Base-by-base conservation (phyloP, 2,888 invertebrate genomes). In the Rhodophaea formosa region DNA sequence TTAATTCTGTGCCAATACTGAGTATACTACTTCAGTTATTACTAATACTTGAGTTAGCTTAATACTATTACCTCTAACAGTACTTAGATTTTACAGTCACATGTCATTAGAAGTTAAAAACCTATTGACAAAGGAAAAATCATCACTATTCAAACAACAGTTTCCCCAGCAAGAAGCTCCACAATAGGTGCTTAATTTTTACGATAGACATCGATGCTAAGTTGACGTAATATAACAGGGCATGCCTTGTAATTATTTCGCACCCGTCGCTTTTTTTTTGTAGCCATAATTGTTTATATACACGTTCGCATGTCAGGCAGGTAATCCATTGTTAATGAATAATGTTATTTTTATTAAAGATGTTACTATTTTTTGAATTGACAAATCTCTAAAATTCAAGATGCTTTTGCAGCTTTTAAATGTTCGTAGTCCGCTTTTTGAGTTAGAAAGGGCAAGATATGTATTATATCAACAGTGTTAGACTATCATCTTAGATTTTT, bases 241-340 rank as follows among this genome's bases (percentile, higher is more conserved):
- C 67, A 77, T 73, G 68, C 67, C 63, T 56, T 35, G 59, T 67
- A 68, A 72, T 72, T 73, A 77, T 73, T 74, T 77, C 71, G 71
- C 79, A 79, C 79, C 70, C 71, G 77, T 58, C 68, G 57, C 62
- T 63, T 70, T 62, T 62, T 63, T 70, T 62, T 62, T 60, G 17
- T 32, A 42, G 32, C n/a, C 10, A 15, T 51, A 58, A 58, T 61
- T 58, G 56, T 56, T 49, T 42, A 54, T 55, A 60, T 42, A 16
- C 0, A 12, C 49, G 5, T 51, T 14, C 15, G 15, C 15, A 17
- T 44, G 39, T 39, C 39, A 39, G 12, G n/a, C n/a, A 39, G 39
- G 39, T n/a, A 39, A n/a, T 39, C n/a, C 39, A n/a, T n/a, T 39
- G 39, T n/a, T 39, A 39, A 39, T 39, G 10, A n/a, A 39, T 39